Conservation (phyloP, 2,797 vertebrate genomes). For the Garrulus glandarius region DNA sequence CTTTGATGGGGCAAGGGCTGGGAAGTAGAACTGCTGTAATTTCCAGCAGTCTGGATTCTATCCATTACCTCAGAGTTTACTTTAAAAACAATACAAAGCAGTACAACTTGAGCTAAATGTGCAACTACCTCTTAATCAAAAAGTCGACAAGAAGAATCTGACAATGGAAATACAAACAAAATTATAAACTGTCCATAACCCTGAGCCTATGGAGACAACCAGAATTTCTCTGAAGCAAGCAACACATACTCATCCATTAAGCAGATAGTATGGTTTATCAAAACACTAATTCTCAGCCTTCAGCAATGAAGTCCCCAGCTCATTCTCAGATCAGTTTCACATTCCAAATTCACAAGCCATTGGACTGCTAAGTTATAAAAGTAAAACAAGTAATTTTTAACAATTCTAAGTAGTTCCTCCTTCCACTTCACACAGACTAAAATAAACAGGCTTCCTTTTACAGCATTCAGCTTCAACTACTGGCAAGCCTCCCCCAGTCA, state of each 20-base stretch:
- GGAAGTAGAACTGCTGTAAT: neutral
- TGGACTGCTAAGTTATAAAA: neutral
- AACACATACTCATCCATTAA: neutral
- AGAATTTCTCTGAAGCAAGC: neutral
- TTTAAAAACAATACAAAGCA: neutral
- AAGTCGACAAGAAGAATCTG: neutral
- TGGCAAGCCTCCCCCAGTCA: neutral
- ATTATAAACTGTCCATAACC: neutral
- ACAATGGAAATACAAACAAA: neutral
- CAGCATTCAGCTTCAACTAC: neutral
- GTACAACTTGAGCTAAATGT: neutral
- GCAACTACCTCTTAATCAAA: neutral
- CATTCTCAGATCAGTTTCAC: neutral
- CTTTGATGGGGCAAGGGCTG: neutral
- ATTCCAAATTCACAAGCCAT: neutral
- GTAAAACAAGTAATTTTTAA: constrained; percentile 10
- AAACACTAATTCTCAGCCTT: neutral
- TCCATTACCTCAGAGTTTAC: neutral
- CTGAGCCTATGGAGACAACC: neutral
- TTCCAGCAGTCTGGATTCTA: neutral
- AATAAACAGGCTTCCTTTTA: neutral
- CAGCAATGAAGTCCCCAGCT: neutral
- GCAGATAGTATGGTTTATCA: neutral
- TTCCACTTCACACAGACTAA: neutral
- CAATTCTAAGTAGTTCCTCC: neutral